Evolutionary conservation across 2,797 vertebrate genomes (phyloP).

Genomic region (Helarctos malayanus): DNA sequence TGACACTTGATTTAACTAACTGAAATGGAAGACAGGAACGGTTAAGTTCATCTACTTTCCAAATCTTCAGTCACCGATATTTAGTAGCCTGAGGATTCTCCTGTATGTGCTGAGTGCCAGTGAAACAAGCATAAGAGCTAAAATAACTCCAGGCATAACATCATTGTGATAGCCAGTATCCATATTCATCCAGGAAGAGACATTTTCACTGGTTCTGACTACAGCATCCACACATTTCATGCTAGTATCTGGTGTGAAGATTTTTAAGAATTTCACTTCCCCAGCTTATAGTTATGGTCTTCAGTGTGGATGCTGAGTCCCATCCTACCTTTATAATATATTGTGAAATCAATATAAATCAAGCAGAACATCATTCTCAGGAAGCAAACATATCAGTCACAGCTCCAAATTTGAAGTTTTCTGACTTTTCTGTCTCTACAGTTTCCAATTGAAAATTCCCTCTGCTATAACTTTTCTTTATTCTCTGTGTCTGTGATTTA

Average conservation of each 20-base stretch:
- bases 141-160: neutral
- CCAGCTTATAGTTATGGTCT: neutral
- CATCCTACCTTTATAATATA: conserved; percentile 8
- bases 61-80: neutral
- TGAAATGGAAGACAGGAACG: neutral
- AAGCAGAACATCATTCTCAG: conserved; percentile 5
- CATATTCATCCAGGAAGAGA: neutral
- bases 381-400: conserved; percentile 4
- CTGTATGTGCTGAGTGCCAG: neutral
- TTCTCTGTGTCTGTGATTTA: conserved; percentile 35
- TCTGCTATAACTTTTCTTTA: conserved; percentile 44
- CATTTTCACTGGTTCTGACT: neutral
- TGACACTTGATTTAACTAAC: neutral
- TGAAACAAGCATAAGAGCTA: neutral
- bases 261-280: neutral
- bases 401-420: conserved; percentile 32
- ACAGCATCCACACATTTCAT: neutral
- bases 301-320: neutral
- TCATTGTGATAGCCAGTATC: neutral
- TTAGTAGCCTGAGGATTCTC: neutral
- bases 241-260: neutral
- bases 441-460: conserved; percentile 43
- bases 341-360: conserved; percentile 65
- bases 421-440: conserved; percentile 21
- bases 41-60: neutral